These are phyloP conservation scores for Trematomus bernacchii DNA, from an alignment of 2,797 vertebrate species.

Conservation along the genomic window DNA sequence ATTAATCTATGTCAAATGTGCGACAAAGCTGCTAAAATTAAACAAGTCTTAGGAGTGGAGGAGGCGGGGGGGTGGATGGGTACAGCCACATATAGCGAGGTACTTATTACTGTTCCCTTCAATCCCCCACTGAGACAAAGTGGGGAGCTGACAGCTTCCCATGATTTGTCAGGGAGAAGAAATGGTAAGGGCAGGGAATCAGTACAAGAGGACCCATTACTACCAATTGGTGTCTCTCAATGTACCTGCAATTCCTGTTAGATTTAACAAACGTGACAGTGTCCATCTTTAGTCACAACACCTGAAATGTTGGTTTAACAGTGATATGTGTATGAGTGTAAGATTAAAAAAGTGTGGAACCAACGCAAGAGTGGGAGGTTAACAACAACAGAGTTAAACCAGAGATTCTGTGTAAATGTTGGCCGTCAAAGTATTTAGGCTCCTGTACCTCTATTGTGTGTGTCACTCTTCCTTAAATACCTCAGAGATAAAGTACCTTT, in stretches of 20 bases:
- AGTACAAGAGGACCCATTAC: conserved; percentile 11
- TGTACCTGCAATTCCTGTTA: not conserved
- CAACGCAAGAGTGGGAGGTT: no score
- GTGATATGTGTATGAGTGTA: not conserved
- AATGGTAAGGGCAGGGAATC: not conserved
- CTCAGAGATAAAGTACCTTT: not conserved
- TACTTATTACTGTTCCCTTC: conserved; percentile 46
- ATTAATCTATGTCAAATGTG: conserved; percentile 71
- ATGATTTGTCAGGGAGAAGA: conserved; percentile 20
- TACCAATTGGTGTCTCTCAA: not conserved
- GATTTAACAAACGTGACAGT: not conserved
- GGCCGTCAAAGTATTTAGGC: not conserved
- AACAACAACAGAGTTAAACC: no score
- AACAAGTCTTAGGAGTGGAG: conserved; percentile 44
- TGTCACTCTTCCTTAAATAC: not conserved
- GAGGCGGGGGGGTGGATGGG: conserved; percentile 6
- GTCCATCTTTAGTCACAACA: no score
- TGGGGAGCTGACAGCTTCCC: conserved; percentile 29
- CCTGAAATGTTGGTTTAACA: not conserved
- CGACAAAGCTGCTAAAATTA: conserved; percentile 66
- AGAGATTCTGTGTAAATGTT: not conserved
- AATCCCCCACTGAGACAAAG: conserved; percentile 41
- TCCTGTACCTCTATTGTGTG: not conserved
- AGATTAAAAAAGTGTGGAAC: not conserved
- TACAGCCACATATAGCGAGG: not conserved